Base-by-base conservation (phyloP, 2,888 invertebrate species). In the Autographa gamma region DNA sequence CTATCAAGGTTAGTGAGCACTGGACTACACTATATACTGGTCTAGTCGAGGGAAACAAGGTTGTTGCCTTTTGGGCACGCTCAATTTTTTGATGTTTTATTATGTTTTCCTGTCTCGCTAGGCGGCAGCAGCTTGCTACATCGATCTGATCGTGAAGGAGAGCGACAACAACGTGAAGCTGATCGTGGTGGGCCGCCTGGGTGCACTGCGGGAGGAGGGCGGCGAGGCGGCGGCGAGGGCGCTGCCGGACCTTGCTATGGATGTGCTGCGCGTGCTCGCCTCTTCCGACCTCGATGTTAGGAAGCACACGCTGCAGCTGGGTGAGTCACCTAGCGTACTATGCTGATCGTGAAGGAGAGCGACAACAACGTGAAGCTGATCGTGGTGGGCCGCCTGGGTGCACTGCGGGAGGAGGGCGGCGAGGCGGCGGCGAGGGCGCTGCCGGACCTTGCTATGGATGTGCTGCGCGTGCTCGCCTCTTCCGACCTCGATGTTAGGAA, bases 361-460 rank as follows among this genome's bases (percentile, higher is more conserved):
- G 99, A 99, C 93, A 99, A 99, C 95, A 99, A 99, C 96, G 99
- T 99, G 18, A 99, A 99, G 95, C 96, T 99, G 71, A 99, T 99
- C 84, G 99, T 99, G 11, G 96, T n/a, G n/a, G n/a, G n/a, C n/a
- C n/a, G n/a, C n/a, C n/a, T n/a, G n/a, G n/a, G n/a, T n/a, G n/a
- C n/a, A n/a, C n/a, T n/a, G n/a, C n/a, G n/a, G n/a, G n/a, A n/a
- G n/a, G n/a, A n/a, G n/a, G n/a, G n/a, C n/a, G n/a, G n/a, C n/a
- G n/a, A n/a, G n/a, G n/a, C n/a, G n/a, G n/a, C n/a, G n/a, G n/a
- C n/a, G n/a, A n/a, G n/a, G n/a, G n/a, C n/a, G n/a, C n/a, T n/a
- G n/a, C n/a, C n/a, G n/a, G n/a, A n/a, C n/a, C n/a, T n/a, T n/a
- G n/a, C n/a, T n/a, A n/a, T n/a, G n/a, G n/a, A n/a, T n/a, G n/a